These are phyloP conservation scores for Acipenser ruthenus DNA, from an alignment of 2,797 vertebrate genomes.

Conservation along the genomic window DNA sequence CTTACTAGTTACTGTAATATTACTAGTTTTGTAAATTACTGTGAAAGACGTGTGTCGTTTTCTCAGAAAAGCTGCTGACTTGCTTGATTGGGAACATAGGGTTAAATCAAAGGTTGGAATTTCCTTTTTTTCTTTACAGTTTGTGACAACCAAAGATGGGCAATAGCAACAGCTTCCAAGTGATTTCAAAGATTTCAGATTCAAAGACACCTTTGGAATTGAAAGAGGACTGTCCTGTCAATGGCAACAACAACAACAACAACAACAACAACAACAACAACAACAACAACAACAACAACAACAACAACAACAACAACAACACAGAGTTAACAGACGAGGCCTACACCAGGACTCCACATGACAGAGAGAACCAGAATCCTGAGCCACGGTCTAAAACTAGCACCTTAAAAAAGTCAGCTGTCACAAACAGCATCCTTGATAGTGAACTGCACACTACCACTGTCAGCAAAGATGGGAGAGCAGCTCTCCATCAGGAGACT, in stretches of 20 bases:
- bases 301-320: constrained; percentile 15
- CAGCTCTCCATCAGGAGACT: constrained; percentile 6
- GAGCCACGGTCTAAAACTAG: constrained; percentile 9
- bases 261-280: too few relatives aligned
- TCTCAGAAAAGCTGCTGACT: too few relatives aligned
- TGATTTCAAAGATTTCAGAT: constrained; percentile 1
- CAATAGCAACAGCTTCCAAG: neutral
- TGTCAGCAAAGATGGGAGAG: neutral
- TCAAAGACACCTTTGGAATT: neutral
- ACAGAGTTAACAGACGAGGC: constrained; percentile 1
- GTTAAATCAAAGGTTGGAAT: neutral
- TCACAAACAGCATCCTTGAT: constrained; percentile 18
- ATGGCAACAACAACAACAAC: constrained; percentile 7
- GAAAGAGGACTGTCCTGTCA: neutral
- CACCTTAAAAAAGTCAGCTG: constrained; percentile 12
- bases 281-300: constrained; percentile 1
- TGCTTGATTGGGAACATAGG: too few relatives aligned
- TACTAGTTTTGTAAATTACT: too few relatives aligned
- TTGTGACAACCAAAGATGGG: neutral
- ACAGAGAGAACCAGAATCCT: constrained; percentile 4
- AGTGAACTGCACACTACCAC: constrained; percentile 8
- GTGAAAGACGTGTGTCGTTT: too few relatives aligned
- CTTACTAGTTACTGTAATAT: too few relatives aligned
- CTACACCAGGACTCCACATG: neutral
- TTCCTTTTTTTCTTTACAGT: neutral